These are phyloP conservation scores for Asteroscopus sphinx DNA, from an alignment of 2,888 invertebrate species.

Conservation along the genomic window DNA sequence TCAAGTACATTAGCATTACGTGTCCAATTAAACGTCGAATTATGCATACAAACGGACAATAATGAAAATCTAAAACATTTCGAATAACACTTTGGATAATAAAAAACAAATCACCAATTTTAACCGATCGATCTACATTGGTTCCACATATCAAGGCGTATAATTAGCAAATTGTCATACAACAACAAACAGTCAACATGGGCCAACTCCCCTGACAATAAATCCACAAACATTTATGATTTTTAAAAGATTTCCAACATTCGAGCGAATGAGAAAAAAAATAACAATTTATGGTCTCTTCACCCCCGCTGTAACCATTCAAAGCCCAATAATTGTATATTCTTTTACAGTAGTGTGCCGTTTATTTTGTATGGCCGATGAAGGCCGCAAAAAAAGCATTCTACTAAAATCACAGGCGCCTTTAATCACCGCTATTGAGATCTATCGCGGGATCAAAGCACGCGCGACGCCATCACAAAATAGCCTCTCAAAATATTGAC, in stretches of 20 bases:
- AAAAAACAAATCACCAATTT: slow-evolving; percentile 28
- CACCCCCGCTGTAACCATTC: slow-evolving; percentile 89
- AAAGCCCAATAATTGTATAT: slow-evolving; percentile 90
- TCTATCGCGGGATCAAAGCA: slow-evolving; percentile 88
- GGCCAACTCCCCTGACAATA: slow-evolving; percentile 76
- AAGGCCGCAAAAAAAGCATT: slow-evolving; percentile 86
- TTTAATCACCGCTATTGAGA: slow-evolving; percentile 90
- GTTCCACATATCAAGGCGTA: slow-evolving; percentile 68
- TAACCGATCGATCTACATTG: slow-evolving; percentile 18
- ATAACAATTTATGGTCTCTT: slow-evolving; percentile 88
- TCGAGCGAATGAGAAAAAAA: slow-evolving; percentile 74
- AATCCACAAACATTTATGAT: slow-evolving; percentile 81
- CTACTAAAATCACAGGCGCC: slow-evolving; percentile 90
- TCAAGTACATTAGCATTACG: too few species aligned
- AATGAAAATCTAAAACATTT: neutral
- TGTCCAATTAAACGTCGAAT: too few species aligned
- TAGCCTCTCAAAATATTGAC: slow-evolving; percentile 80
- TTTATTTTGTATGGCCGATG: slow-evolving; percentile 86
- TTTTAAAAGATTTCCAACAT: slow-evolving; percentile 85
- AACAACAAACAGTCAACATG: slow-evolving; percentile 61
- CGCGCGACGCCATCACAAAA: slow-evolving; percentile 78
- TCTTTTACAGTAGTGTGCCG: slow-evolving; percentile 90
- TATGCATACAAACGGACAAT: too few species aligned
- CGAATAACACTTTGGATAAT: slow-evolving; percentile 10
- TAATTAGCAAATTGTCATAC: slow-evolving; percentile 84